Conservation (phyloP, 2,888 invertebrate genomes). For the Prostheceraeus crozeri region DNA sequence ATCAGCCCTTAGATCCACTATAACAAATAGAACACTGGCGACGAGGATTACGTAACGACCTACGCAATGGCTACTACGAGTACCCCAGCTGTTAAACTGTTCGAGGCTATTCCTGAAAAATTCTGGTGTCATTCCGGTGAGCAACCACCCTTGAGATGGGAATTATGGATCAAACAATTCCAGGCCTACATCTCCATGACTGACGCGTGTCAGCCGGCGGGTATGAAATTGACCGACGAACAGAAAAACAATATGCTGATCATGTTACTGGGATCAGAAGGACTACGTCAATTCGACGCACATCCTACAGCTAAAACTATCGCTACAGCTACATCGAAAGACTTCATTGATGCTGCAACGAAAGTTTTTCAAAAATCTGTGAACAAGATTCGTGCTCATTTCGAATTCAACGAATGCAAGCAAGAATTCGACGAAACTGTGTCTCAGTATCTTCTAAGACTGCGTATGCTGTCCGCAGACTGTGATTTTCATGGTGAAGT, state of each 20-base stretch:
- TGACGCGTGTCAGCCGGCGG: too few relatives aligned
- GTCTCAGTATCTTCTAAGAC: neutral
- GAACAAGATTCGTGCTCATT: constrained; percentile 9
- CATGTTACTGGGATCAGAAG: constrained; percentile 4
- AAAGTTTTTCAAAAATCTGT: neutral
- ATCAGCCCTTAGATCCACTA: too few relatives aligned
- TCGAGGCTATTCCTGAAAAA: too few relatives aligned
- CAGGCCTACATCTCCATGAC: too few relatives aligned
- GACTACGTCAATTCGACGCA: neutral
- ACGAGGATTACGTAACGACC: too few relatives aligned
- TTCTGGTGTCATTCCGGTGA: too few relatives aligned
- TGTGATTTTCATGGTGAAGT: constrained; percentile 5
- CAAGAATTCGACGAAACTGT: constrained; percentile 17
- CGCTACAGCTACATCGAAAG: neutral
- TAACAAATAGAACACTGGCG: too few relatives aligned
- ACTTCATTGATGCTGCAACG: neutral
- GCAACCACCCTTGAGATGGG: too few relatives aligned
- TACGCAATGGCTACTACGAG: too few relatives aligned
- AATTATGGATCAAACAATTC: too few relatives aligned
- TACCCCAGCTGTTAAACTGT: too few relatives aligned
- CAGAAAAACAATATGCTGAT: constrained; percentile 4
- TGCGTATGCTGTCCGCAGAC: constrained; percentile 11
- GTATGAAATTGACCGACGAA: neutral
- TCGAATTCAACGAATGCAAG: constrained; percentile 2
- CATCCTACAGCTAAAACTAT: neutral